Evolutionary conservation across 1,140 invertebrate species (phyloP).

Genomic region (Cydia fagiglandana): DNA sequence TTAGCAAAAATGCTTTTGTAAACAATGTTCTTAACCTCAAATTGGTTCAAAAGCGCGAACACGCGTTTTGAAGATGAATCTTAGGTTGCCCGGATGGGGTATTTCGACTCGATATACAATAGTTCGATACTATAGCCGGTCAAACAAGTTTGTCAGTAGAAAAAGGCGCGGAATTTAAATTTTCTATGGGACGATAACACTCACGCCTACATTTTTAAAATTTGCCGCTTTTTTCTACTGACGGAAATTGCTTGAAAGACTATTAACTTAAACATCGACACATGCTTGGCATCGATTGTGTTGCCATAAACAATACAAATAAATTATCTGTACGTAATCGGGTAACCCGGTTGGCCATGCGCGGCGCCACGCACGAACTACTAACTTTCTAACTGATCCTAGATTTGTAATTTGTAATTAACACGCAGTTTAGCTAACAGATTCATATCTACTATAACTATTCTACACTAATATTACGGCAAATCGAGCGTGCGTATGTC

Average conservation of each 20-base stretch:
- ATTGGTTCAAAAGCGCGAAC: no score
- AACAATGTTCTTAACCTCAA: no score
- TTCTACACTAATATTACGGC: constrained; percentile 2
- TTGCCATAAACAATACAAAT: constrained; percentile 24
- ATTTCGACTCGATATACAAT: background rate
- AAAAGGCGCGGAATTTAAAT: no score
- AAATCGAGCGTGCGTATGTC: constrained; percentile 12
- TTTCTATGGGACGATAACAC: no score
- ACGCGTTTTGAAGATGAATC: no score
- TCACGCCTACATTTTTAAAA: no score
- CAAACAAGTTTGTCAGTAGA: no score
- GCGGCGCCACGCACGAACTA: constrained; percentile 19
- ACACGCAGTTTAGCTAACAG: constrained; percentile 18
- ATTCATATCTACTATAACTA: constrained; percentile 8
- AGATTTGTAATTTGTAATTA: constrained; percentile 15
- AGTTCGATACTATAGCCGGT: no score
- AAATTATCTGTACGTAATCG: constrained; percentile 17
- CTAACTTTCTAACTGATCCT: constrained; percentile 27
- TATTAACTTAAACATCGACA: background rate
- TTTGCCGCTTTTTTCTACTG: no score
- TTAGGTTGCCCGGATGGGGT: background rate
- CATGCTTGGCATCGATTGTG: background rate
- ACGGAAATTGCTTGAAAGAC: no score
- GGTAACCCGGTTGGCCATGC: constrained; percentile 28
- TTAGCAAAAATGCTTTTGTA: no score